A percentile compares a stretch with the other conserved stretches of the same genome.
Evolutionary conservation across 1,140 invertebrate species (phyloP).

Genomic region (Brachystomella parvula): DNA sequence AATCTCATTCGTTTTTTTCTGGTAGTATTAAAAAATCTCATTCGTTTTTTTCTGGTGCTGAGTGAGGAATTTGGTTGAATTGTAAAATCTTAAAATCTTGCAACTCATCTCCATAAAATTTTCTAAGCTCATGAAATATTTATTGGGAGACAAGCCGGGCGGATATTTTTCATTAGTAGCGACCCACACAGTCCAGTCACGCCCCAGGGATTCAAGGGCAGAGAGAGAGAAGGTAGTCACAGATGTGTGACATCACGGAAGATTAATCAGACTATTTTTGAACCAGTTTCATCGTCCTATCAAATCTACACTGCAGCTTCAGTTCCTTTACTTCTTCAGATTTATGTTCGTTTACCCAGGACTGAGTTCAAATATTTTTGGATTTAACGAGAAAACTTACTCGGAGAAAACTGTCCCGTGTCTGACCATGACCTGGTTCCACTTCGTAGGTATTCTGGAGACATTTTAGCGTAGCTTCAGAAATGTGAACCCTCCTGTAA

Average conservation of each 20-base stretch:
- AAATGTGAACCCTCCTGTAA: slow-evolving; percentile 81
- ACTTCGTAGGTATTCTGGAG: slow-evolving; percentile 71
- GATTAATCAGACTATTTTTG: not conserved
- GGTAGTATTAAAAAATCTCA: too few species aligned
- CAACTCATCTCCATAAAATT: too few species aligned
- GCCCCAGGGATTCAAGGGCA: too few species aligned
- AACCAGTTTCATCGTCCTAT: not conserved
- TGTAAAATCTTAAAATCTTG: too few species aligned
- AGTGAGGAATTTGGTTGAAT: too few species aligned
- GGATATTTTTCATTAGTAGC: too few species aligned
- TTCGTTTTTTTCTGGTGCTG: too few species aligned
- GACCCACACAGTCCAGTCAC: too few species aligned
- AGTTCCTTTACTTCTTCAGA: not conserved
- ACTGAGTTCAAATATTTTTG: not conserved
- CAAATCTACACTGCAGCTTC: not conserved
- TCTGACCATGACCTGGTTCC: slow-evolving; percentile 78
- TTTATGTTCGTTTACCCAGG: not conserved
- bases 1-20: too few species aligned
- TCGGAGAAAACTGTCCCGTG: slow-evolving; percentile 73
- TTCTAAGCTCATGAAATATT: too few species aligned
- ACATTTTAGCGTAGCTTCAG: slow-evolving; percentile 71
- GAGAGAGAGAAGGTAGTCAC: slow-evolving; percentile 9
- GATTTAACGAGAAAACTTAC: slow-evolving; percentile 38
- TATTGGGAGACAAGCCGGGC: too few species aligned
- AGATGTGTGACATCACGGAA: slow-evolving; percentile 19